These are phyloP conservation scores for Manduca sexta DNA, from an alignment of 1,140 invertebrate genomes.

Conservation along the genomic window DNA sequence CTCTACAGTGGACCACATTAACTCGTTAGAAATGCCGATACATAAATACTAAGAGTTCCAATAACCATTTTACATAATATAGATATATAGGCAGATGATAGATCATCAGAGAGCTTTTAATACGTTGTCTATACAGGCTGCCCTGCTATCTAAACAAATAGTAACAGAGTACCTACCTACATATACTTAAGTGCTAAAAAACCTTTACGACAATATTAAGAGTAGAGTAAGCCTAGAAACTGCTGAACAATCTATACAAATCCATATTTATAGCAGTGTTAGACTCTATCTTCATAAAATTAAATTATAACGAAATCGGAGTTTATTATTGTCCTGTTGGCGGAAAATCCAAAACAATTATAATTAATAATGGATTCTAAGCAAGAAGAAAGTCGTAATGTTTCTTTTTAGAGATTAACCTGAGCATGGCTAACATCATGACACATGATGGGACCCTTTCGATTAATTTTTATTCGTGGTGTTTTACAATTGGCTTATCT, in stretches of 20 bases:
- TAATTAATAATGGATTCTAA: neutral
- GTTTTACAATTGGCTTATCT: too few relatives aligned
- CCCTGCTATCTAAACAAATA: slow-evolving; percentile 6
- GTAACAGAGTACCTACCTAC: neutral
- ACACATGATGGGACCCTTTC: too few relatives aligned
- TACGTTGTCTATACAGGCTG: slow-evolving; percentile 1
- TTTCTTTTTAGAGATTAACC: slow-evolving; percentile 1
- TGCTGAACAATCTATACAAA: neutral
- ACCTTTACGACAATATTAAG: neutral
- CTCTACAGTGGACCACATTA: slow-evolving; percentile 15
- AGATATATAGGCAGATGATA: too few relatives aligned
- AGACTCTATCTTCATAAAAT: neutral
- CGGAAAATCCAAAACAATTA: neutral
- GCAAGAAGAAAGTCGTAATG: slow-evolving; percentile 1
- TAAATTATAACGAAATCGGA: neutral
- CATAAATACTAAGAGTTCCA: slow-evolving; percentile 12
- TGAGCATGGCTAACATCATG: neutral
- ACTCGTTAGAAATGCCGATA: slow-evolving; percentile 12
- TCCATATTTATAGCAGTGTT: slow-evolving; percentile 2
- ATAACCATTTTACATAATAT: slow-evolving; percentile 3
- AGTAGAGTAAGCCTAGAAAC: neutral
- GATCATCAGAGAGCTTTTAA: slow-evolving; percentile 10
- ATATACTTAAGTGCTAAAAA: neutral
- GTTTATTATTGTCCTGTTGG: slow-evolving; percentile 1
- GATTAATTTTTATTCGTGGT: too few relatives aligned